Conservation (phyloP, 1,140 invertebrate genomes). For the Drosophila sp. region DNA sequence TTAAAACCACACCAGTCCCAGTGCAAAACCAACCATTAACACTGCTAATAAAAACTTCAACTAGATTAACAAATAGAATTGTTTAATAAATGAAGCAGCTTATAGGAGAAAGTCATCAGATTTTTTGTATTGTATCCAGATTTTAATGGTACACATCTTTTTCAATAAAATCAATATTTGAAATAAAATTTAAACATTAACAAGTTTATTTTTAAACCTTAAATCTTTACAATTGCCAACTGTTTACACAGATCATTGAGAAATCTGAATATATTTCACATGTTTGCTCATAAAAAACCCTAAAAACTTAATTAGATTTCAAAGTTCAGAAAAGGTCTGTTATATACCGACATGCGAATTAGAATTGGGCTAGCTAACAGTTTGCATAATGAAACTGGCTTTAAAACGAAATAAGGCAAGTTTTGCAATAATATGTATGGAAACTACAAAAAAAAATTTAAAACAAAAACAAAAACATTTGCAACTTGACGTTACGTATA, state of each 20-base stretch:
- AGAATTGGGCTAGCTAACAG: neutral
- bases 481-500: slow-evolving; percentile 17
- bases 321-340: slow-evolving; percentile 9
- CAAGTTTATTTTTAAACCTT: too few relatives aligned
- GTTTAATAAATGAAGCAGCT: too few relatives aligned
- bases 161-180: too few relatives aligned
- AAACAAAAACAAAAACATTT: neutral
- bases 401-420: neutral
- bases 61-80: too few relatives aligned
- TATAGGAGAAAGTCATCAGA: too few relatives aligned
- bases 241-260: neutral
- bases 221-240: too few relatives aligned
- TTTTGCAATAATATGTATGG: neutral
- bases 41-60: too few relatives aligned
- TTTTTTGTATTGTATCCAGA: too few relatives aligned
- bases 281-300: neutral
- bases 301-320: slow-evolving; percentile 15
- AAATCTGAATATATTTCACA: neutral
- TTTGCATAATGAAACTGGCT: slow-evolving; percentile 16
- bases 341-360: neutral
- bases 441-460: neutral
- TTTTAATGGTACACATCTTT: too few relatives aligned
- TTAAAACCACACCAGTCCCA: neutral
- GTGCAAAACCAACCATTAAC: neutral
- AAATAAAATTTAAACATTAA: too few relatives aligned